Base-by-base conservation (phyloP, 2,888 invertebrate species). In the Lamellibrachia satsuma region DNA sequence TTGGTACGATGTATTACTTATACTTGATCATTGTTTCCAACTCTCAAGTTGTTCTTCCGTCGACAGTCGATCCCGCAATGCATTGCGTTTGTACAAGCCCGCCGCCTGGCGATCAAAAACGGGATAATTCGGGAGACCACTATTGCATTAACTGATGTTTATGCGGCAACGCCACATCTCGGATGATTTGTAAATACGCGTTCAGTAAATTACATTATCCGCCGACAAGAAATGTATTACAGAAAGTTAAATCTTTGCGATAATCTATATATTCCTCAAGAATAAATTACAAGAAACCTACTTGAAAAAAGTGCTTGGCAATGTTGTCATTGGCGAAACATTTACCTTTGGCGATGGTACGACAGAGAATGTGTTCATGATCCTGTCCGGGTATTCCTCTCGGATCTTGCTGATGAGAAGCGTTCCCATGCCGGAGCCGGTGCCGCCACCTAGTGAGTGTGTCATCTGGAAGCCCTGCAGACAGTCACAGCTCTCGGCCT, bases 301-400 rank as follows among this genome's bases (percentile, higher is more conserved):
- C 6, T n/a, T 75, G 75, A 75, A 75, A 22, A 11, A n/a, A 3
- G 15, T 22, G 15, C 22, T 6, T 22, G n/a, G 75, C 22, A 75
- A 75, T 6, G 15, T 6, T 11, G 6, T 22, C 75, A 75, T 4
- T 3, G 6, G 6, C 22, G 11, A 15, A 75, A 22, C 75, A 75
- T 22, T 15, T 95, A 96, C 96, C 97, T 98, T 98, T 7, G 98
- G 98, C 6, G 98, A 98, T n/a, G 98, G 96, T 97, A 99, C 97
- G 93, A 99, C 98, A 94, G 98, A 98, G 97, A 98, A 99, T 96
- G 99, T 99, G 97, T 98, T 98, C 99, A 99, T 99, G 95, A 99
- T 99, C 97, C 99, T 98, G 97, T 99, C 99, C 95, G 99, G 99
- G 96, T 99, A 99, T 97, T 99, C 99, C 97, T 99, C 99, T 95